phyloP scores from a whole-genome alignment of 2,113 vertebrate genomes.

The Eubucco bourcierii region DNA sequence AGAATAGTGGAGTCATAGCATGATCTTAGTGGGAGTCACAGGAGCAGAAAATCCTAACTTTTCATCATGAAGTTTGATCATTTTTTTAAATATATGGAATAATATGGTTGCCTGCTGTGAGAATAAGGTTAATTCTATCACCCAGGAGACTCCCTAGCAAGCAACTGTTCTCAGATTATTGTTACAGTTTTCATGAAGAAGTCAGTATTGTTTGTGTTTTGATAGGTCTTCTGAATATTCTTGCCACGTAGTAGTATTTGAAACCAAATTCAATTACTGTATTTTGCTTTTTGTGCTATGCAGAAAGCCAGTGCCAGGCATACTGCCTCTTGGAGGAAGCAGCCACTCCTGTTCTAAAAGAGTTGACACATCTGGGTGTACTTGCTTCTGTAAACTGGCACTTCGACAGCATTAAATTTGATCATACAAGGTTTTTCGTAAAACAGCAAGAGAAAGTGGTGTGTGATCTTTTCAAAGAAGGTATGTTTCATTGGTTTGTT shows the following conservation, averaged over 20 bases:
- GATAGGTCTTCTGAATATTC: not conserved
- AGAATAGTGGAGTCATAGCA: not conserved
- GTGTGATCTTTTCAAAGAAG: constrained; percentile 65
- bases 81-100: not conserved
- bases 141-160: not conserved
- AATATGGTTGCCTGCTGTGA: not conserved
- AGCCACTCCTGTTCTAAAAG: constrained; percentile 69
- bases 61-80: not conserved
- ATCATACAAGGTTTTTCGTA: constrained; percentile 79
- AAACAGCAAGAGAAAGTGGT: constrained; percentile 79
- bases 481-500: not conserved
- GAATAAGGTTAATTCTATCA: not conserved
- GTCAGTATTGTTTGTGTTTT: not conserved
- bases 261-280: not conserved
- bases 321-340: constrained; percentile 72
- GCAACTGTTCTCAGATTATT: not conserved
- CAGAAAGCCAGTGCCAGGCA: constrained; percentile 77
- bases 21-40: not conserved
- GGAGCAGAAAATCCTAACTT: not conserved
- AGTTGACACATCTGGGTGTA: constrained; percentile 48
- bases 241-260: not conserved
- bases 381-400: constrained; percentile 66
- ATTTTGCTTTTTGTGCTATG: constrained; percentile 23
- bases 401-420: constrained; percentile 75
- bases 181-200: not conserved